Base-by-base conservation (phyloP, 2,113 vertebrate genomes). In the Butorides virescens region DNA sequence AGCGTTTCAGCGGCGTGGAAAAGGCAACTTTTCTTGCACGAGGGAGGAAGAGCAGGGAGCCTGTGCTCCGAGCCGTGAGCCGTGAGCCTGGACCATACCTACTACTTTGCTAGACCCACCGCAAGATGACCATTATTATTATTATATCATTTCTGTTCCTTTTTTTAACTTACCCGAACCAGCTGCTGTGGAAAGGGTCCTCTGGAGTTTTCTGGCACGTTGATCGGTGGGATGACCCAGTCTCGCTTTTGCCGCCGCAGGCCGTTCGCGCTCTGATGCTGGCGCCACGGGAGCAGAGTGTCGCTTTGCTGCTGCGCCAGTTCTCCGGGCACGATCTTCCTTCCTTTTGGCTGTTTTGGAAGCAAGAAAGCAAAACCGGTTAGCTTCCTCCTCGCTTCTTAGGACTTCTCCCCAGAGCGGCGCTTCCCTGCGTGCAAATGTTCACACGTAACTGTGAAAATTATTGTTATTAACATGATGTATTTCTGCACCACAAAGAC, bases 191-290 rank as follows among this genome's bases (percentile, higher is more conserved):
- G 99, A 95, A 99, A 99, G 26, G 99, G 99, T 42, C 99, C 99
- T 23, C 99, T 95, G 6, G 99, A 99, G 84, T 99, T 99, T 52
- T 99, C 99, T 0, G 99, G 99, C 90, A 99, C 99, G 13, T 99
- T 99, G 98, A 99, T 99, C 13, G 99, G 99, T 0, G 99, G 99
- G 95, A 99, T 99, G 97, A 99, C 99, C 99, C 99, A 99, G 98
- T 99, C 99, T 50, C 99, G 97, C 88, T 99, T 99, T 91, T 99
- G 99, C 46, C 99, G 97, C 80, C 98, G 97, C 76, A 99, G 98
- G 47, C 99, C 99, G 6, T 89, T 96, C 30, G 98, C 89, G 13
- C 83, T 97, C 81, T 93, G 98, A 26, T 52, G 97, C 90, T 95
- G 97, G 44, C 98, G 97, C 97, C 98, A 98, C 0, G 98, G 98